A percentile compares a stretch with the other conserved stretches of the same genome.
These are phyloP conservation scores for Cyprinodon brontotheroides DNA, from an alignment of 2,113 vertebrate species.

Conservation along the genomic window DNA sequence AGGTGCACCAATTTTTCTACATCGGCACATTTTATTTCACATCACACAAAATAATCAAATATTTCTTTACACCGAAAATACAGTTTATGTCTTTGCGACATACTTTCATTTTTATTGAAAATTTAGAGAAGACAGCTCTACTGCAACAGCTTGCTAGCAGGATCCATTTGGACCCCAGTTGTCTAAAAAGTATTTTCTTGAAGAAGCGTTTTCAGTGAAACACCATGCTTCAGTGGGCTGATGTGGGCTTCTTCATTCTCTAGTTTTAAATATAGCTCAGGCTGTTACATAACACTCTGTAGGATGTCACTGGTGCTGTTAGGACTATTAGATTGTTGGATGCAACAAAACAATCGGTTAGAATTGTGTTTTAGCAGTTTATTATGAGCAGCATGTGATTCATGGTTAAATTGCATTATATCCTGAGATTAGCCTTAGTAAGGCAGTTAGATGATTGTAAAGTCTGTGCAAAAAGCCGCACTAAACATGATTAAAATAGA, in stretches of 20 bases:
- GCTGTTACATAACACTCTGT: conserved; percentile 66
- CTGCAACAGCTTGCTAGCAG: not conserved
- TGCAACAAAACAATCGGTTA: conserved; percentile 39
- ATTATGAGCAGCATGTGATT: not conserved
- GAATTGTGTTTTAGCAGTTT: not conserved
- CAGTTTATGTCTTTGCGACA: not conserved
- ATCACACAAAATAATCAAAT: not conserved
- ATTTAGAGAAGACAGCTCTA: not conserved
- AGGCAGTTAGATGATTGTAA: not conserved
- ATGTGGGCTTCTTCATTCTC: conserved; percentile 72
- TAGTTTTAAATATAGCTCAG: conserved; percentile 73
- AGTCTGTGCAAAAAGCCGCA: not conserved
- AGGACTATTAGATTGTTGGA: conserved; percentile 58
- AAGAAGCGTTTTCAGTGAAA: conserved; percentile 45
- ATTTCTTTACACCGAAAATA: not conserved
- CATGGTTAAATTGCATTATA: conserved; percentile 7
- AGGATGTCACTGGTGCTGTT: conserved; percentile 58
- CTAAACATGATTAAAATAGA: conserved; percentile 1
- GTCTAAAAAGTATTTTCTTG: conserved; percentile 22
- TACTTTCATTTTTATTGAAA: not conserved
- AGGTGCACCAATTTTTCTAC: not conserved
- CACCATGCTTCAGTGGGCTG: conserved; percentile 59
- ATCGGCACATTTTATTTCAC: not conserved
- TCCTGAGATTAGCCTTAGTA: conserved; percentile 6
- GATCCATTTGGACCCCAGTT: conserved; percentile 1